Percentiles rank a stretch among this genome's conserved stretches.
Conservation (phyloP, 2,888 invertebrate genomes). For the Dastarcus helophoroides region DNA sequence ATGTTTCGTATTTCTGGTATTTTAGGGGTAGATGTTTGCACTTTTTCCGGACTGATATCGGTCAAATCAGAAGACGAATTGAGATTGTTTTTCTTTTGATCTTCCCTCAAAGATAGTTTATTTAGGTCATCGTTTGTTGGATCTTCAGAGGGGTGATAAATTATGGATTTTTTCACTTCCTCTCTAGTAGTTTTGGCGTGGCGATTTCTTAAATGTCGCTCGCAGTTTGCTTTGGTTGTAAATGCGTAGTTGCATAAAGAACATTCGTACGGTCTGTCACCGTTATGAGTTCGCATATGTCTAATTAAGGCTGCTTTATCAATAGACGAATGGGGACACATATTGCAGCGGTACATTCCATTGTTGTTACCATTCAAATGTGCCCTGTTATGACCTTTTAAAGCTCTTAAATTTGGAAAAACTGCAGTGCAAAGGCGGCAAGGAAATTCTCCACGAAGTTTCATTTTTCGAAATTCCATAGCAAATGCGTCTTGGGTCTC, state of each 20-base stretch:
- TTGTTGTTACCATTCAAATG: slow-evolving; percentile 65
- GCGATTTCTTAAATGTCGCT: slow-evolving; percentile 83
- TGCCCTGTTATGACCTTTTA: slow-evolving; percentile 83
- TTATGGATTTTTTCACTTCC: slow-evolving; percentile 79
- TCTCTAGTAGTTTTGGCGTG: slow-evolving; percentile 79
- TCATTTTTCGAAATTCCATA: slow-evolving; percentile 80
- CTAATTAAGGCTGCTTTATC: slow-evolving; percentile 87
- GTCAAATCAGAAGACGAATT: slow-evolving; percentile 12
- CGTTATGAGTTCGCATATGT: slow-evolving; percentile 90
- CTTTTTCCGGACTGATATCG: slow-evolving; percentile 23
- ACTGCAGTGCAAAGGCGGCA: slow-evolving; percentile 80
- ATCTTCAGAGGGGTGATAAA: slow-evolving; percentile 78
- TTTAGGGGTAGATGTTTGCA: slow-evolving; percentile 30
- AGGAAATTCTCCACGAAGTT: slow-evolving; percentile 77
- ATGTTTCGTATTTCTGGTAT: slow-evolving; percentile 13
- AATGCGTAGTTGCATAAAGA: slow-evolving; percentile 93
- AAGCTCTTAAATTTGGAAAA: slow-evolving; percentile 77
- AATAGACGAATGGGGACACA: slow-evolving; percentile 79
- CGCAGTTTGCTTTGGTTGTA: slow-evolving; percentile 95
- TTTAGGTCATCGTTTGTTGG: slow-evolving; percentile 63
- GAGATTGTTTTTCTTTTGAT: slow-evolving; percentile 36
- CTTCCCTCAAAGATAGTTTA: slow-evolving; percentile 43
- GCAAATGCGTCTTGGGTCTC: slow-evolving; percentile 77
- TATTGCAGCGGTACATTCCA: slow-evolving; percentile 83
- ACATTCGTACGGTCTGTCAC: slow-evolving; percentile 90